Evolutionary conservation across 2,888 invertebrate species (phyloP).

Genomic region (Tridacna crocea): DNA sequence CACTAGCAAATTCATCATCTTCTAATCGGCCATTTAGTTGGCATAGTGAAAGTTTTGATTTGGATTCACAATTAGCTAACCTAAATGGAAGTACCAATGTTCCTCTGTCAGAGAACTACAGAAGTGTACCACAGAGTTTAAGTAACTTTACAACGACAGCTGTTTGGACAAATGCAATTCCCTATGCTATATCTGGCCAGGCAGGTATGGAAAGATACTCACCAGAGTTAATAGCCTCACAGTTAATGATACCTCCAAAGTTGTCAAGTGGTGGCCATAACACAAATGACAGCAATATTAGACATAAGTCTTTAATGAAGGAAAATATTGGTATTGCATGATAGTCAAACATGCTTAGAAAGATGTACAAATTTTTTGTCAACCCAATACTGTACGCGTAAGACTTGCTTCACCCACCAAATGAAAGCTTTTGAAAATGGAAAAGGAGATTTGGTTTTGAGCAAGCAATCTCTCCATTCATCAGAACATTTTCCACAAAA

Average conservation of each 20-base stretch:
- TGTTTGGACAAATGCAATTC: constrained; percentile 71
- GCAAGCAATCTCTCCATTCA: no score
- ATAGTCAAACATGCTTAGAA: constrained; percentile 38
- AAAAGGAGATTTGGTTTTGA: no score
- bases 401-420: no score
- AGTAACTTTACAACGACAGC: constrained; percentile 59
- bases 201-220: constrained; percentile 69
- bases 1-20: constrained; percentile 62
- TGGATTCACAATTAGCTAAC: constrained; percentile 74
- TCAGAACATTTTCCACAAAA: no score
- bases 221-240: constrained; percentile 71
- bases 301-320: constrained; percentile 75
- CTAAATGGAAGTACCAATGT: constrained; percentile 55
- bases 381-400: no score
- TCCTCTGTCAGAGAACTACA: constrained; percentile 68
- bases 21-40: constrained; percentile 79
- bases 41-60: constrained; percentile 81
- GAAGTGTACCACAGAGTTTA: constrained; percentile 77
- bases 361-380: constrained; percentile 4
- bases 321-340: constrained; percentile 79
- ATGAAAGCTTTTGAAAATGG: no score
- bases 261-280: constrained; percentile 77
- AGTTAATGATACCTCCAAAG: constrained; percentile 75
- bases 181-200: constrained; percentile 60
- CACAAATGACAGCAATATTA: constrained; percentile 70